Evolutionary conservation across 2,797 vertebrate species (phyloP), one percentile per base, ranked within the genome.

Genomic region (Octomys mimax): DNA sequence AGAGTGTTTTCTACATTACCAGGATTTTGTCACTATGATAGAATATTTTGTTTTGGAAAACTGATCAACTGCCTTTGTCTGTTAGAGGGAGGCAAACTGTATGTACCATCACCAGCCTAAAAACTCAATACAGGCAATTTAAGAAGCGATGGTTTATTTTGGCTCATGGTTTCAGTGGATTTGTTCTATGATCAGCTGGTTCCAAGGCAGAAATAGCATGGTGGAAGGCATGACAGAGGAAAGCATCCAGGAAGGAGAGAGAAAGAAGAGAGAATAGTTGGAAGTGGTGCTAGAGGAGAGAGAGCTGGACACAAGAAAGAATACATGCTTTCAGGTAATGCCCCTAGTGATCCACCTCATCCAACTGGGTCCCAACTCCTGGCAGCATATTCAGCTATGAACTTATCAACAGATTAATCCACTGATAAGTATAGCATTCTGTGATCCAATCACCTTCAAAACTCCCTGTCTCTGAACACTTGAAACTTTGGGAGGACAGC

Each of bases 21-120:
- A 8, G 16, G 75, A 26, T 78, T 90, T 79, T 62, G 49, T 89
- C 52, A 61, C 71, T 86, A 31, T 89, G 77, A 92, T 18, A 57
- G 73, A 92, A 70, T 79, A 39, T 64, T 42, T 21, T 78, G 8
- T 83, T 92, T 84, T 78, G 61, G n/a, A 11, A 94, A 93, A 75
- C 2, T 9, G 5, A 77, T 28, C 11, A 33, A 70, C 6, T 92
- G n/a, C 52, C 11, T n/a, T 80, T 21, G n/a, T 42, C 61, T 81
- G 12, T 83, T 81, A 59, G n/a, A 80, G 90, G 68, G 46, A 12
- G 21, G 31, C 18, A 94, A 70, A 86, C 24, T 42, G 16, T 49
- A 6, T 75, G 24, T 28, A 46, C 26, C 42, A 75, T 75, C 24
- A 14, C 42, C 42, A 75, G 73, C 24, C 42, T 46, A 75, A 75